phyloP scores from a whole-genome alignment of 2,113 vertebrate genomes.

The Hypocryptadius cinnamomeus region DNA sequence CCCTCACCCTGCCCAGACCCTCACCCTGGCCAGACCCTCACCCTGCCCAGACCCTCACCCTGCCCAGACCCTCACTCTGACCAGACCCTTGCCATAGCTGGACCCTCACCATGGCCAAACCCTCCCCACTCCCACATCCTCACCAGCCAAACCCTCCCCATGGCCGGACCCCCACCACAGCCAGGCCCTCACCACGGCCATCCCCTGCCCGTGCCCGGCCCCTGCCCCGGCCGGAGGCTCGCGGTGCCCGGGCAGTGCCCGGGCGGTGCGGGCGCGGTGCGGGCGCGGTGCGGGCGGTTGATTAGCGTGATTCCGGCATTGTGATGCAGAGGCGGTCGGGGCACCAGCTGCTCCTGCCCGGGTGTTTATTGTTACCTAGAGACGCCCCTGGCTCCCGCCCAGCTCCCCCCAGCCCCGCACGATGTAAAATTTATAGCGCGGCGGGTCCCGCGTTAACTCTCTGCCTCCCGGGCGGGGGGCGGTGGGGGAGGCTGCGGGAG shows the following conservation, averaged over 20 bases:
- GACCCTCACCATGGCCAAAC: rapidly evolving
- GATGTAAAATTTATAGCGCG: conserved; percentile 73
- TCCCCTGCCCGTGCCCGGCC: neutral
- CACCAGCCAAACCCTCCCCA: neutral
- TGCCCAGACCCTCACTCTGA: neutral
- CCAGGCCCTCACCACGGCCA: rapidly evolving
- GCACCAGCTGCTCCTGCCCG: conserved; percentile 79
- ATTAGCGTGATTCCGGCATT: conserved; percentile 77
- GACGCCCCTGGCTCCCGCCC: conserved; percentile 79
- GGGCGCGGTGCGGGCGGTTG: conserved; percentile 39
- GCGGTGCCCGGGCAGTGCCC: neutral
- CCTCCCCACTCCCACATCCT: neutral
- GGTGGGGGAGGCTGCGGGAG: neutral
- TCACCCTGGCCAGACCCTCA: rapidly evolving
- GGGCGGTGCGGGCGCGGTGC: neutral
- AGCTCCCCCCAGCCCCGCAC: conserved; percentile 61
- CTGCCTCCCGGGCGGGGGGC: conserved; percentile 38
- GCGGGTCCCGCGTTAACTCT: conserved; percentile 67
- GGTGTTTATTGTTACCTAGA: conserved; percentile 82
- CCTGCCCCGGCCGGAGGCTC: rapidly evolving
- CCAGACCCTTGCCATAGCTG: rapidly evolving
- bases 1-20: rapidly evolving
- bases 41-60: too few relatives aligned
- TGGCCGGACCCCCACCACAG: rapidly evolving
- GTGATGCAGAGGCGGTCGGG: conserved; percentile 77